Base-by-base conservation (phyloP, 2,113 vertebrate genomes). In the Gambusia affinis region DNA sequence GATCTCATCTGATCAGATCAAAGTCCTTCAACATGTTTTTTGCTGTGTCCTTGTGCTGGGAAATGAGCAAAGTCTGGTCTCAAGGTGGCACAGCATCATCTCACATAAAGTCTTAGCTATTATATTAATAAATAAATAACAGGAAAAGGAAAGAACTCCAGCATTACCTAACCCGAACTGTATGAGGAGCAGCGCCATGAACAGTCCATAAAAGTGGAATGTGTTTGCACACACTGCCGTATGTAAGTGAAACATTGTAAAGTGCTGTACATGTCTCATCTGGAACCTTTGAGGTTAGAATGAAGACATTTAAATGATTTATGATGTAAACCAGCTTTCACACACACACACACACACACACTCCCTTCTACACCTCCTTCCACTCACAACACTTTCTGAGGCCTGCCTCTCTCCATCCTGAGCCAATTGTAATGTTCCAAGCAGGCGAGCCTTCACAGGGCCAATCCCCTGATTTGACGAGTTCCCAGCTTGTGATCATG, bases 391-490 rank as follows among this genome's bases (percentile, higher is more conserved):
- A 83, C 22, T 35, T 15, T 33, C 28, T 0, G 24, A 67, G 83
- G 22, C 86, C 93, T 54, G 87, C 94, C 95, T 88, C 82, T 68
- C 4, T 87, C 72, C 37, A 37, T n/a, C 60, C 24, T 70, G 15
- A 88, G 76, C 96, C 97, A 97, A 97, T 97, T 76, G 76, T 67
- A 65, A 61, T 12, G 70, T 84, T 84, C 75, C 78, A 83, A 89
- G 83, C 94, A 85, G 96, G 91, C 96, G 96, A 98, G 97, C 97
- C 97, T 96, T 96, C 96, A 94, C 91, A 57, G 87, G 94, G 92
- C 93, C 92, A 29, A 80, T 71, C 87, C 75, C 90, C 89, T 81
- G 68, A 87, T 79, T 88, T 93, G 87, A 77, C 91, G 90, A 75
- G 76, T 88, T 37, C 87, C 75, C 77, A 91, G 76, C 74, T 7